Evolutionary conservation across 2,888 invertebrate species (phyloP).

Genomic region (Orgyia antiqua): DNA sequence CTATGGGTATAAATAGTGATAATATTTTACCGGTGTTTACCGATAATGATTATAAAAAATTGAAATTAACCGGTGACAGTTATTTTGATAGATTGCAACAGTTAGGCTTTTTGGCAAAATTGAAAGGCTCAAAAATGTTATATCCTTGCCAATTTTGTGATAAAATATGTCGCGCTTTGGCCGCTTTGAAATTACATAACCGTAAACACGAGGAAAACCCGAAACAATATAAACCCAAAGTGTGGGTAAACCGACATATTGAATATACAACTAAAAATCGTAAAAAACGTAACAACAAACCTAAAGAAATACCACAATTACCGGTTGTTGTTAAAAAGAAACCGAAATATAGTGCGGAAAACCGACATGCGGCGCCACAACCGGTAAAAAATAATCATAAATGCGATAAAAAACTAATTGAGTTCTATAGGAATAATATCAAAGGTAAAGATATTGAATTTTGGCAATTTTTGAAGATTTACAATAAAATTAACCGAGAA

Average conservation of each 20-base stretch:
- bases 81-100: slow-evolving; percentile 45
- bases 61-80: slow-evolving; percentile 21
- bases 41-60: slow-evolving; percentile 21
- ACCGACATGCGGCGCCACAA: slow-evolving; percentile 41
- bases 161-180: slow-evolving; percentile 49
- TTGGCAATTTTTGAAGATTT: slow-evolving; percentile 65
- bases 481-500: slow-evolving; percentile 53
- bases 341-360: slow-evolving; percentile 4
- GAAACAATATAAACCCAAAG: slow-evolving; percentile 48
- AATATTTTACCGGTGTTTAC: slow-evolving; percentile 36
- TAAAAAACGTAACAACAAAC: slow-evolving; percentile 4
- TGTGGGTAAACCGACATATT: slow-evolving; percentile 43
- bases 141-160: slow-evolving; percentile 56
- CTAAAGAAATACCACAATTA: slow-evolving; percentile 2
- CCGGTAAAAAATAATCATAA: slow-evolving; percentile 54
- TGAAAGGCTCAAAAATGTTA: slow-evolving; percentile 39
- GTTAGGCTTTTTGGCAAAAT: slow-evolving; percentile 39
- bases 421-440: slow-evolving; percentile 55
- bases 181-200: slow-evolving; percentile 49
- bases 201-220: slow-evolving; percentile 48
- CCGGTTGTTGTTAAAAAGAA: neutral
- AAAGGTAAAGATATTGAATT: slow-evolving; percentile 59
- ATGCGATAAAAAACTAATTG: slow-evolving; percentile 49
- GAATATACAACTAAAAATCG: slow-evolving; percentile 7
- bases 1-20: slow-evolving; percentile 21